These are phyloP conservation scores for Monopis laevigella DNA, from an alignment of 2,888 invertebrate genomes.

Conservation along the genomic window DNA sequence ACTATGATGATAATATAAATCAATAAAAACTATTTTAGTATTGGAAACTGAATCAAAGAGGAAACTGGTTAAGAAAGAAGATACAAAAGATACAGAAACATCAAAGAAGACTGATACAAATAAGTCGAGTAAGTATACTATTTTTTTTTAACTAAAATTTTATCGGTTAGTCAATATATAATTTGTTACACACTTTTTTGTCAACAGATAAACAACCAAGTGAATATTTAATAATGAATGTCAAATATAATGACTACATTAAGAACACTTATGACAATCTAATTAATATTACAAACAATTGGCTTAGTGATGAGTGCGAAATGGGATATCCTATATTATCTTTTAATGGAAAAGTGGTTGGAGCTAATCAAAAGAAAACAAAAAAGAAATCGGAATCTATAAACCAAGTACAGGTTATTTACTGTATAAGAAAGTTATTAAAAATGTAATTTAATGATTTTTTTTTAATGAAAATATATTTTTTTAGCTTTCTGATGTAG, in stretches of 20 bases:
- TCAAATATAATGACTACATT: constrained; percentile 44
- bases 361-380: constrained; percentile 36
- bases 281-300: constrained; percentile 48
- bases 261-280: constrained; percentile 44
- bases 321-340: constrained; percentile 37
- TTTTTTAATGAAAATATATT: neutral
- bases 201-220: constrained; percentile 31
- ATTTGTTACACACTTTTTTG: no score
- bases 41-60: constrained; percentile 45
- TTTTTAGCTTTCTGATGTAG: neutral
- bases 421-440: neutral
- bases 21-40: no score
- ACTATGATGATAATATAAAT: no score
- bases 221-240: constrained; percentile 39
- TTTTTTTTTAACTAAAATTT: no score
- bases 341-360: constrained; percentile 41
- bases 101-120: no score
- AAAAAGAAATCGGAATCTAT: constrained; percentile 47
- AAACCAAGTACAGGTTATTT: neutral
- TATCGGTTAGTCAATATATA: no score
- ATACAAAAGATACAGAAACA: no score
- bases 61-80: constrained; percentile 41
- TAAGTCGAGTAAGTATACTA: no score
- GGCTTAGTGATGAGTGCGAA: constrained; percentile 43
- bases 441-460: neutral